phyloP scores from a whole-genome alignment of 1,140 invertebrate genomes.

The Macrosteles quadrilineatus region DNA sequence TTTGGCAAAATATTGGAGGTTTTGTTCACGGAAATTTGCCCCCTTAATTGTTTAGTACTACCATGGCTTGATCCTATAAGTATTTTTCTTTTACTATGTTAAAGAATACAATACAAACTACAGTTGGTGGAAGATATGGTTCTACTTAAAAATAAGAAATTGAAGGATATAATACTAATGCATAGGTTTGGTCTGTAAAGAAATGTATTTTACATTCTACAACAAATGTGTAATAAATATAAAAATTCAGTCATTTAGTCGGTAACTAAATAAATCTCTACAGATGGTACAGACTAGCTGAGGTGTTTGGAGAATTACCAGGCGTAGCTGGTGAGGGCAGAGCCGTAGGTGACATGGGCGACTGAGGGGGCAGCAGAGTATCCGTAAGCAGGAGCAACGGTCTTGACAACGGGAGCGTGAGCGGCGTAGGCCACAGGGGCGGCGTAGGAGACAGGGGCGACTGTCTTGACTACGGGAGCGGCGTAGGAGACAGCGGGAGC shows the following conservation, averaged over 20 bases:
- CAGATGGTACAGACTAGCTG: slow-evolving; percentile 1
- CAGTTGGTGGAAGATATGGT: too few relatives aligned
- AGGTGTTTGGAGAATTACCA: slow-evolving; percentile 29
- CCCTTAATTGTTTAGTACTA: too few relatives aligned
- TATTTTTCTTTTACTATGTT: too few relatives aligned
- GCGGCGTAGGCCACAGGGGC: slow-evolving; percentile 26
- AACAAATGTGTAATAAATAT: slow-evolving; percentile 27
- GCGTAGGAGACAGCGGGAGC: slow-evolving; percentile 35
- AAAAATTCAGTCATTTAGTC: slow-evolving; percentile 18
- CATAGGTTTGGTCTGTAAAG: not conserved
- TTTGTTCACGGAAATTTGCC: too few relatives aligned
- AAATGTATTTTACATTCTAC: slow-evolving; percentile 20
- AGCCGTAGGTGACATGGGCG: slow-evolving; percentile 30
- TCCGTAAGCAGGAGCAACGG: slow-evolving; percentile 22
- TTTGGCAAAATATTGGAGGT: too few relatives aligned
- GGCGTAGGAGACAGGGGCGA: not conserved
- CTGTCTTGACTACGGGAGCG: slow-evolving; percentile 29
- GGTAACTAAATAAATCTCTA: slow-evolving; percentile 13
- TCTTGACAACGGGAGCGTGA: slow-evolving; percentile 23
- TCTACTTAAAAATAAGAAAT: too few relatives aligned
- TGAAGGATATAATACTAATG: too few relatives aligned
- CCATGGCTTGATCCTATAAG: too few relatives aligned
- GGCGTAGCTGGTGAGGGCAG: slow-evolving; percentile 29
- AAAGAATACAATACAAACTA: too few relatives aligned
- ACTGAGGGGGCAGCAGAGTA: slow-evolving; percentile 34